Evolutionary conservation across 2,797 vertebrate species (phyloP), one percentile per base, ranked within the genome.

Genomic region (Cyclopterus lumpus): DNA sequence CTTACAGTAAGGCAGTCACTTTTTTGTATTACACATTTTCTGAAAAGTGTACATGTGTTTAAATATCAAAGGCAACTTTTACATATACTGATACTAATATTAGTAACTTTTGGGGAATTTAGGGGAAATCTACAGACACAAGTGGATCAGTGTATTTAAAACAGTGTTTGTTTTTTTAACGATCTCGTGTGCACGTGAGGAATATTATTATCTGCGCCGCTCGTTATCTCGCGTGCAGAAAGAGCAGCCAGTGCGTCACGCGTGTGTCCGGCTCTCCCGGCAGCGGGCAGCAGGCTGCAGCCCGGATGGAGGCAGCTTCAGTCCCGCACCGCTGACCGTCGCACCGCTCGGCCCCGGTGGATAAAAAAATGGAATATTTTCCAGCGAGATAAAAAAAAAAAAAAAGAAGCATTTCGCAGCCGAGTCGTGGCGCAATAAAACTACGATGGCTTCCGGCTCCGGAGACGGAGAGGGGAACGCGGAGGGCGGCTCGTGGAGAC

Each of bases 381-480:
- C 26, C 62, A 54, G 51, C 12, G 12, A 63, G 61, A 51, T 67
- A 34, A 81, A 32, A 63, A 58, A 70, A 64, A 9, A 10, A 34
- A 34, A 80, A 61, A 5, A 10, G 20, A 8, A 4, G 8, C 20
- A n/a, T 49, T 49, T 22, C 2, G 15, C 28, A 55, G 38, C 9
- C 24, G 15, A 12, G 62, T 15, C 38, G 73, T 59, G 54, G 65
- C 62, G 65, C 62, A 34, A 44, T n/a, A n/a, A n/a, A n/a, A n/a
- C n/a, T n/a, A 75, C 72, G 11, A 94, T 94, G 94, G 93, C 93
- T 69, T 91, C 93, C 61, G 84, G 83, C 86, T 83, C 8, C 46
- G 81, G 60, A 34, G 85, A 86, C 26, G 88, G 85, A 10, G 85
- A 86, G 58, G 81, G 75, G 36, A 71, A 40, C 70, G 20, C 80